These are phyloP conservation scores for Tragelaphus buxtoni DNA, from an alignment of 2,113 vertebrate species.

Conservation along the genomic window DNA sequence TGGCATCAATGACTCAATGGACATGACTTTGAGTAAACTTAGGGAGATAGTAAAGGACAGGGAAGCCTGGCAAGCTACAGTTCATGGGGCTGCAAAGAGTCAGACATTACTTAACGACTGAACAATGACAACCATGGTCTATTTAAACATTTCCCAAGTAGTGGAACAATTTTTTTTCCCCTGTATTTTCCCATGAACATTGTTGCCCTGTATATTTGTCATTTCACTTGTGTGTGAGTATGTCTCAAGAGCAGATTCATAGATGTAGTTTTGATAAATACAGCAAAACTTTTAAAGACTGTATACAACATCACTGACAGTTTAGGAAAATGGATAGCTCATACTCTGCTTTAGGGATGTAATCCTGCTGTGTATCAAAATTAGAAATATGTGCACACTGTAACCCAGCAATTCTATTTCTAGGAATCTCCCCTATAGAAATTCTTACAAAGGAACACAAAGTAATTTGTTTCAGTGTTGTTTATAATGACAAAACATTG, in stretches of 20 bases:
- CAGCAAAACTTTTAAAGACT: neutral
- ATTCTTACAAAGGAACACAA: neutral
- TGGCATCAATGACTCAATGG: neutral
- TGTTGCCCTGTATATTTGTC: neutral
- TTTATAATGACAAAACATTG: neutral
- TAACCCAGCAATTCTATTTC: neutral
- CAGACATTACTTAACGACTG: rapidly evolving
- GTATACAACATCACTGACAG: neutral
- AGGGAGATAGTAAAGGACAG: neutral
- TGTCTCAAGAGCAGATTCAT: neutral
- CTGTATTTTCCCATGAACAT: neutral
- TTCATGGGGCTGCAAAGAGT: neutral
- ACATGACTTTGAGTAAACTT: neutral
- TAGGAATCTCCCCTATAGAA: neutral
- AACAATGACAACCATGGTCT: neutral
- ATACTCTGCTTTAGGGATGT: neutral
- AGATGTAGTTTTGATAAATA: neutral
- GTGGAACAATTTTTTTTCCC: neutral
- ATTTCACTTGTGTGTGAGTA: neutral
- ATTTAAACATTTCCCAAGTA: neutral
- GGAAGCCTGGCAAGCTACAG: neutral
- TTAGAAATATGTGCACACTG: neutral
- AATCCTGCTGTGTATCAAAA: neutral
- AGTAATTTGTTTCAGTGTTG: neutral
- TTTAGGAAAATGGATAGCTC: neutral